Evolutionary conservation across 37 sponge, comb jelly and placozoan species (phyloP).

Genomic region (Tethya wilhelma): DNA sequence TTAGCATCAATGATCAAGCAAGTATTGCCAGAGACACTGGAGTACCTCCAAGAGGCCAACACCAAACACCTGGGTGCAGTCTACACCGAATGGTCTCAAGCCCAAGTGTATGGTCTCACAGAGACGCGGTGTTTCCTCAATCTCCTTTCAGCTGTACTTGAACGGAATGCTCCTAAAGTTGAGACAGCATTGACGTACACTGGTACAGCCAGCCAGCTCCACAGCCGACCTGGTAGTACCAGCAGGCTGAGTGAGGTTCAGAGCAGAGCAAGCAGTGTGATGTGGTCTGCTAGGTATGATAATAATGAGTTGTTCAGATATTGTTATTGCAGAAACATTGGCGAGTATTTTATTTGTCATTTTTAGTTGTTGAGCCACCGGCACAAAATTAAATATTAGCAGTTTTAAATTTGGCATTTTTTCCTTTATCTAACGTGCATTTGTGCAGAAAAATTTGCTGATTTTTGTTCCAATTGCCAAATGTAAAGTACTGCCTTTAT

Average conservation of each 20-base stretch:
- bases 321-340: too few species aligned
- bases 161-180: slow-evolving; percentile 49
- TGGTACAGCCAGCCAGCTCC: slow-evolving; percentile 1
- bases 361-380: too few species aligned
- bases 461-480: too few species aligned
- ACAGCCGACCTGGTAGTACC: slow-evolving; percentile 15
- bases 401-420: neutral
- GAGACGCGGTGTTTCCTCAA: slow-evolving; percentile 41
- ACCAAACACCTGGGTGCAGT: neutral
- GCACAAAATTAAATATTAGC: too few species aligned
- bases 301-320: too few species aligned
- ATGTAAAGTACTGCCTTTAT: neutral
- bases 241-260: slow-evolving; percentile 12
- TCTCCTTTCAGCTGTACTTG: slow-evolving; percentile 63
- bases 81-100: neutral
- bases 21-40: slow-evolving; percentile 45
- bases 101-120: neutral
- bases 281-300: neutral
- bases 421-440: too few species aligned
- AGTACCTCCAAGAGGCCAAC: slow-evolving; percentile 11
- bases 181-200: neutral
- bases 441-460: too few species aligned
- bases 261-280: slow-evolving; percentile 25
- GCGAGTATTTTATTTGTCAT: too few species aligned
- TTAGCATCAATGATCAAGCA: slow-evolving; percentile 44